Evolutionary conservation across 1,140 invertebrate genomes (phyloP).

Genomic region (Tachypleus tridentatus): DNA sequence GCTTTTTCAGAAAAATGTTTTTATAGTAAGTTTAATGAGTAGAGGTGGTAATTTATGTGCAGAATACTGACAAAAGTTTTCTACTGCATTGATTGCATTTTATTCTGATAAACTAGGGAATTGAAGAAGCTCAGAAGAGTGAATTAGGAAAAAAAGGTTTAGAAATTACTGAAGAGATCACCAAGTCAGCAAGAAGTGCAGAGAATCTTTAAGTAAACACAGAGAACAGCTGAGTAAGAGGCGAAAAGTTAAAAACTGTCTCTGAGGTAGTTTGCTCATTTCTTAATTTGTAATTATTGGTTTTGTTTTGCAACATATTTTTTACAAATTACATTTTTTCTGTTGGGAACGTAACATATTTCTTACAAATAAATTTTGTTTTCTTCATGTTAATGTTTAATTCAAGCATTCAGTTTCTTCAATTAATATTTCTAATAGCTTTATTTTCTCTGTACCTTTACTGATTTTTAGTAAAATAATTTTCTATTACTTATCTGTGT

Average conservation of each 20-base stretch:
- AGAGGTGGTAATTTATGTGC: background rate
- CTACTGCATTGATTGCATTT: background rate
- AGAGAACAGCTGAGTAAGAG: slow-evolving; percentile 78
- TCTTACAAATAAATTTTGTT: too few relatives aligned
- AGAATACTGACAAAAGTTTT: slow-evolving; percentile 1
- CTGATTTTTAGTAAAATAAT: too few relatives aligned
- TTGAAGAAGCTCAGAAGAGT: slow-evolving; percentile 80
- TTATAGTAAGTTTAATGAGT: too few relatives aligned
- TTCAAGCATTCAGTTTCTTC: too few relatives aligned
- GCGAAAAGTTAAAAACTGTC: slow-evolving; percentile 77
- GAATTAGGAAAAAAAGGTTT: slow-evolving; percentile 87
- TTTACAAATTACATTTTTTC: too few relatives aligned
- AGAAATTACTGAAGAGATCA: slow-evolving; percentile 62
- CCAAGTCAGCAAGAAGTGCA: slow-evolving; percentile 73
- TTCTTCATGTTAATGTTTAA: too few relatives aligned
- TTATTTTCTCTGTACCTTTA: too few relatives aligned
- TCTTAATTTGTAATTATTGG: too few relatives aligned
- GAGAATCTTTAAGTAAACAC: slow-evolving; percentile 72
- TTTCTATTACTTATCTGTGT: background rate
- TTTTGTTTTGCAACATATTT: too few relatives aligned
- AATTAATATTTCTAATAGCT: too few relatives aligned
- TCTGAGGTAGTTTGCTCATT: slow-evolving; percentile 42
- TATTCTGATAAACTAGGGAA: slow-evolving; percentile 23
- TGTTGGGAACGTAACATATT: too few relatives aligned
- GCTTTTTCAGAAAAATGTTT: too few relatives aligned